Conservation (phyloP, 2,888 invertebrate species). For the Pammene fasciana region DNA sequence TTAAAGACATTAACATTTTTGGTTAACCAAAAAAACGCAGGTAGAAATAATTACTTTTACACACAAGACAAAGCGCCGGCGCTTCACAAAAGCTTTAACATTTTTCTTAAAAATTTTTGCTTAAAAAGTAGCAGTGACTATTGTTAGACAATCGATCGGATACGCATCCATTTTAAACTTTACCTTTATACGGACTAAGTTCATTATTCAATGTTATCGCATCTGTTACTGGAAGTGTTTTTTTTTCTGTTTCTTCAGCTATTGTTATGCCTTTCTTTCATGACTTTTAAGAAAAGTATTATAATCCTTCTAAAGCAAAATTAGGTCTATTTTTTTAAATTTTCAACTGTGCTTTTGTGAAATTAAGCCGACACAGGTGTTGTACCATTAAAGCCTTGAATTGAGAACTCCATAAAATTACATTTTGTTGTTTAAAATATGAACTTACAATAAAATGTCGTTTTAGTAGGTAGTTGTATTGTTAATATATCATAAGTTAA, state of each 20-base stretch:
- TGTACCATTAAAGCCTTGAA: background rate
- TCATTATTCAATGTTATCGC: background rate
- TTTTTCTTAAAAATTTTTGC: constrained; percentile 8
- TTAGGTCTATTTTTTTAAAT: background rate
- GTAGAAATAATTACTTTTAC: constrained; percentile 29
- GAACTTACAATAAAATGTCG: too few relatives aligned
- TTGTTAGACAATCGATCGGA: background rate
- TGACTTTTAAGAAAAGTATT: constrained; percentile 22
- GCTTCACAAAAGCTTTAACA: constrained; percentile 11
- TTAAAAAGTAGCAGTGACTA: constrained; percentile 15
- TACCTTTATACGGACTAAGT: background rate
- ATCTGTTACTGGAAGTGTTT: background rate
- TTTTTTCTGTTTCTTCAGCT: background rate
- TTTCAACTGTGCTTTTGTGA: background rate
- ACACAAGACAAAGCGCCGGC: constrained; percentile 34
- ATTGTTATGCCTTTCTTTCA: constrained; percentile 14
- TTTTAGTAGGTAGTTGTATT: too few relatives aligned
- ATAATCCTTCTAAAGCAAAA: constrained; percentile 6
- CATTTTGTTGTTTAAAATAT: background rate
- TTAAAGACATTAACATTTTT: too few relatives aligned
- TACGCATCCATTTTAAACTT: background rate
- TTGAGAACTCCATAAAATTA: background rate
- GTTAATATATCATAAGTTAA: too few relatives aligned
- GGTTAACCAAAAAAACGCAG: constrained; percentile 14
- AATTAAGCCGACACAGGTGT: constrained; percentile 1